Evolutionary conservation across 2,113 vertebrate genomes (phyloP), one percentile per base, ranked within the genome.

Genomic region (Myotis brandtii): DNA sequence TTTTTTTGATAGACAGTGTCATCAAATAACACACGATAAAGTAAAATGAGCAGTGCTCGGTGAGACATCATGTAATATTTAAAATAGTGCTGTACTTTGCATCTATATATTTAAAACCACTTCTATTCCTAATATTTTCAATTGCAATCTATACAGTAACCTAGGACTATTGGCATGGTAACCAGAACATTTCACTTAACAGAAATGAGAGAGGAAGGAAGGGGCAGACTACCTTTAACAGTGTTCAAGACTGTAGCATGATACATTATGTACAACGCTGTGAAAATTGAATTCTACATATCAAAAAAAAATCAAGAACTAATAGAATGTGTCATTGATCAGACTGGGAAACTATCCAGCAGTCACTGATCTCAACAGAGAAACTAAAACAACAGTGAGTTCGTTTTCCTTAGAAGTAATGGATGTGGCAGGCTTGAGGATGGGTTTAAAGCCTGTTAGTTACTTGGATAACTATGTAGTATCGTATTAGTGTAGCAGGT

Each of bases 211-310:
- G 46, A 92, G 75, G 80, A 87, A 95, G 92, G 95, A 93, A 89
- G 79, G 94, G 89, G 86, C 95, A 97, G 96, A 96, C 97, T 98
- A 97, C 48, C 16, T 34, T 97, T 97, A 98, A 98, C 98, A 98
- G 98, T 98, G 98, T 98, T 98, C 95, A 96, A 98, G 98, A 98
- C 98, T 98, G 96, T 46, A 86, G 34, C 98, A 99, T 98, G 85
- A 95, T 98, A 98, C 98, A 98, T 66, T 98, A 98, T 98, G 89
- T 99, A 98, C 98, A 98, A 93, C 91, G 0, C 84, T 94, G 96
- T 92, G 92, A 98, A 98, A 98, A 98, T 86, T 91, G 93, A 98
- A 97, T 95, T 98, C 91, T 94, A 72, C 27, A 75, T 95, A 91
- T 96, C 97, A 77, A 98, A 97, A 97, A 95, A 85, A 32, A 23